These are phyloP conservation scores for Ophthalmolycus amberensis DNA, from an alignment of 2,113 vertebrate species.

Conservation along the genomic window DNA sequence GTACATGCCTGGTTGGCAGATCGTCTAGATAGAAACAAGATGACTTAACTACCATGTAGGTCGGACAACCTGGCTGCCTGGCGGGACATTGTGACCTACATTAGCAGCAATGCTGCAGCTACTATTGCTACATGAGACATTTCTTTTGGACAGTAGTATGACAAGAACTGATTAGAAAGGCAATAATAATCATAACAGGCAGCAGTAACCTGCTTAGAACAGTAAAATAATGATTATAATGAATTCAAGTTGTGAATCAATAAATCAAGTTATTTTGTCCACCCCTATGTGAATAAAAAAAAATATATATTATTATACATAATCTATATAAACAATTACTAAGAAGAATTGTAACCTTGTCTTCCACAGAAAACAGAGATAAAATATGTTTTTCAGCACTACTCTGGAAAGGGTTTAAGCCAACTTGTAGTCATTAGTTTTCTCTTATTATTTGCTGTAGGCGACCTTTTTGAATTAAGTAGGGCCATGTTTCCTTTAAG, in stretches of 20 bases:
- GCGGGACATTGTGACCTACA: conserved; percentile 51
- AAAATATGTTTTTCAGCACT: not conserved
- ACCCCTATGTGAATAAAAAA: not conserved
- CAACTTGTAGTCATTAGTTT: not conserved
- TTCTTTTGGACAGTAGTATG: not conserved
- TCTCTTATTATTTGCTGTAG: not conserved
- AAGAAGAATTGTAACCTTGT: not conserved
- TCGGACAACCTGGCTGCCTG: conserved; percentile 7
- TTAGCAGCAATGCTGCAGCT: conserved; percentile 17
- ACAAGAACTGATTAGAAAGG: not conserved
- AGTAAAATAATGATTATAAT: not conserved
- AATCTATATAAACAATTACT: not conserved
- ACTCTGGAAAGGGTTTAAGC: not conserved
- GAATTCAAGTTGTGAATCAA: not conserved
- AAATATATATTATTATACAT: too few relatives aligned
- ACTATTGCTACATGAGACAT: conserved; percentile 2
- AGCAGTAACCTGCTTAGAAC: not conserved
- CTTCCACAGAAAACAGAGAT: not conserved
- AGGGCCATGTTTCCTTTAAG: not conserved
- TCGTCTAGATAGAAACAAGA: not conserved
- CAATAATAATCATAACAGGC: not conserved
- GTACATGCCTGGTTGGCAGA: not conserved
- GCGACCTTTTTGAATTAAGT: not conserved
- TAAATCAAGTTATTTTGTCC: not conserved
- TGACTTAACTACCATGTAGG: not conserved